A percentile compares a stretch with the other conserved stretches of the same genome.
phyloP scores from a whole-genome alignment of 2,888 invertebrate species.

The Troglohyphantes excavatus region DNA sequence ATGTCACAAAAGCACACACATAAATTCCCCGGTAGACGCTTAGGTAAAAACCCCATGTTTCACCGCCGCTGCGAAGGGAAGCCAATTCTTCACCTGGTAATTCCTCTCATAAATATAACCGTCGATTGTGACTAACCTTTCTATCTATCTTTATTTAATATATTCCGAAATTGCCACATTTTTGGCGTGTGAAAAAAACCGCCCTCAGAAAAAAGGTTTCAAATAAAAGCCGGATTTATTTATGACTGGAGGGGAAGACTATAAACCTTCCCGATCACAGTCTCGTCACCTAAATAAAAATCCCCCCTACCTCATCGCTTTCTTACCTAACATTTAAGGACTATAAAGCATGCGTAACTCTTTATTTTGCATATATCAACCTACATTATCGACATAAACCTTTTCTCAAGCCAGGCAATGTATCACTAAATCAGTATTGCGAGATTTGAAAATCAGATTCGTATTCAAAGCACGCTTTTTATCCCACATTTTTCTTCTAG shows the following conservation, averaged over 20 bases:
- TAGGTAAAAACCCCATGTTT: constrained; percentile 56
- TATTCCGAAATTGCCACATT: constrained; percentile 72
- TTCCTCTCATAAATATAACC: constrained; percentile 63
- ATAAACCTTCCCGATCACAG: constrained; percentile 74
- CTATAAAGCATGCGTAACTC: constrained; percentile 17
- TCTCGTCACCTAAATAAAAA: constrained; percentile 70
- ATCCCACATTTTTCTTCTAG: neutral
- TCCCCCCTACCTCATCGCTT: constrained; percentile 36
- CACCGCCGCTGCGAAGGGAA: constrained; percentile 20
- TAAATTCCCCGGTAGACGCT: constrained; percentile 13
- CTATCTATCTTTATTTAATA: constrained; percentile 73
- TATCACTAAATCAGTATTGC: constrained; percentile 64
- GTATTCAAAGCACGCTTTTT: constrained; percentile 60
- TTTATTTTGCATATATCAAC: constrained; percentile 73
- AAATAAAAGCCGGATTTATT: constrained; percentile 76
- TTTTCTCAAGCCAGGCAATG: neutral
- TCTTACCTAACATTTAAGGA: constrained; percentile 58
- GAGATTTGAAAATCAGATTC: constrained; percentile 52
- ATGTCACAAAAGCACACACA: neutral
- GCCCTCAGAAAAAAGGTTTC: constrained; percentile 68
- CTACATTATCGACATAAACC: constrained; percentile 48
- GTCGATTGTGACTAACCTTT: constrained; percentile 66
- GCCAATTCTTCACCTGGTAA: constrained; percentile 58
- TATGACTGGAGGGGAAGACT: constrained; percentile 67
- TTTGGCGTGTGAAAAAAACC: constrained; percentile 50